A percentile compares a stretch with the other conserved stretches of the same genome.
These are phyloP conservation scores for Neotragus moschatus DNA, from an alignment of 2,113 vertebrate species.

Conservation along the genomic window DNA sequence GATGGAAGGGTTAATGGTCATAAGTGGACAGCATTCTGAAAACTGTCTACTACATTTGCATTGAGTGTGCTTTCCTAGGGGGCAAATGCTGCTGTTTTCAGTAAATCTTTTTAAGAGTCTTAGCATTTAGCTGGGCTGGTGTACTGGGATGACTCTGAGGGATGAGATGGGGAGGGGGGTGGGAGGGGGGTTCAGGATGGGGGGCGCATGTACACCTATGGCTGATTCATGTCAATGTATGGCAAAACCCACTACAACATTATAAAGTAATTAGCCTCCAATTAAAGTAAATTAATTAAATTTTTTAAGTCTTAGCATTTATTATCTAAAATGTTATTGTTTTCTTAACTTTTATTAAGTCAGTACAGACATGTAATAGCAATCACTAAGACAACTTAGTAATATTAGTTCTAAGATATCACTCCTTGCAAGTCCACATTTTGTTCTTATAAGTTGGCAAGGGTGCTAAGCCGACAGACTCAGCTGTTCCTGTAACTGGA, in stretches of 20 bases:
- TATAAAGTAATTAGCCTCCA: background rate
- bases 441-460: background rate
- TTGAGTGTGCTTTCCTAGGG: conserved; percentile 17
- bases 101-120: background rate
- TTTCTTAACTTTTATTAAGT: background rate
- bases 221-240: background rate
- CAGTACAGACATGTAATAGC: background rate
- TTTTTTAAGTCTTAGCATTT: background rate
- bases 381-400: background rate
- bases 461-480: background rate
- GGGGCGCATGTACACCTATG: background rate
- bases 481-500: background rate
- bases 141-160: background rate
- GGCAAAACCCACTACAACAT: background rate
- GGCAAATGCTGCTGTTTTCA: background rate
- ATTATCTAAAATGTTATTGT: background rate
- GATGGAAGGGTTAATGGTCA: background rate
- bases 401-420: background rate
- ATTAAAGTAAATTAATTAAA: background rate
- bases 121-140: background rate
- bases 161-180: background rate
- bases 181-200: background rate
- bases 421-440: background rate
- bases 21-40: background rate
- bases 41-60: background rate